phyloP scores from a whole-genome alignment of 92 coral and sea anemone genomes.

The Bergia puertoricense region DNA sequence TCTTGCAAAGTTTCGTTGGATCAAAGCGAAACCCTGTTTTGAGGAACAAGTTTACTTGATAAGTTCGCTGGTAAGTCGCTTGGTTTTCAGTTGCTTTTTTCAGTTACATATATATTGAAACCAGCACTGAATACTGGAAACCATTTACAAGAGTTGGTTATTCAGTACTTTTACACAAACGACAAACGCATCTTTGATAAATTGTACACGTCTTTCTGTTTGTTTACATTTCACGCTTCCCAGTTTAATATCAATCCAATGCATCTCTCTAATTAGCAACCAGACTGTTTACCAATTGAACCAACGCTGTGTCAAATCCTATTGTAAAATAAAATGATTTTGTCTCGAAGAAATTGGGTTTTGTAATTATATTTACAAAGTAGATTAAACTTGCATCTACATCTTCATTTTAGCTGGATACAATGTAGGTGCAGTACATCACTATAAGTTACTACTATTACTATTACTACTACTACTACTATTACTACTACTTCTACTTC shows the following conservation, averaged over 20 bases:
- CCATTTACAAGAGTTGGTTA: neutral
- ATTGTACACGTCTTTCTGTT: neutral
- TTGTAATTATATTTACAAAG: too few relatives aligned
- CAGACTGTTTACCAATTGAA: neutral
- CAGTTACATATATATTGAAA: neutral
- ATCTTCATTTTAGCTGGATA: too few relatives aligned
- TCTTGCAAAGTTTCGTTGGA: slow-evolving; percentile 89
- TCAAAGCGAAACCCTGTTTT: slow-evolving; percentile 75
- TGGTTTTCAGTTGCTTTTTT: neutral
- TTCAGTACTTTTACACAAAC: neutral
- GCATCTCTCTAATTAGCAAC: neutral
- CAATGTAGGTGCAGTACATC: too few relatives aligned
- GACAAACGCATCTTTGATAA: neutral
- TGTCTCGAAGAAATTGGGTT: neutral
- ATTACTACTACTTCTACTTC: too few relatives aligned
- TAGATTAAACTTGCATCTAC: too few relatives aligned
- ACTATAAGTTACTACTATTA: too few relatives aligned
- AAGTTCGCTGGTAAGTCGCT: slow-evolving; percentile 85
- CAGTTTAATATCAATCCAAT: neutral
- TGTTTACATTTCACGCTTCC: slow-evolving; percentile 8
- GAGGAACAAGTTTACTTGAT: slow-evolving; percentile 81
- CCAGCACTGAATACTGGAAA: neutral
- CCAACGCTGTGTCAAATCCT: neutral
- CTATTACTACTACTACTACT: too few relatives aligned
- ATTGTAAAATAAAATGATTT: neutral